These are phyloP conservation scores for Aethes cnicana DNA, from an alignment of 2,888 invertebrate genomes.

Conservation along the genomic window DNA sequence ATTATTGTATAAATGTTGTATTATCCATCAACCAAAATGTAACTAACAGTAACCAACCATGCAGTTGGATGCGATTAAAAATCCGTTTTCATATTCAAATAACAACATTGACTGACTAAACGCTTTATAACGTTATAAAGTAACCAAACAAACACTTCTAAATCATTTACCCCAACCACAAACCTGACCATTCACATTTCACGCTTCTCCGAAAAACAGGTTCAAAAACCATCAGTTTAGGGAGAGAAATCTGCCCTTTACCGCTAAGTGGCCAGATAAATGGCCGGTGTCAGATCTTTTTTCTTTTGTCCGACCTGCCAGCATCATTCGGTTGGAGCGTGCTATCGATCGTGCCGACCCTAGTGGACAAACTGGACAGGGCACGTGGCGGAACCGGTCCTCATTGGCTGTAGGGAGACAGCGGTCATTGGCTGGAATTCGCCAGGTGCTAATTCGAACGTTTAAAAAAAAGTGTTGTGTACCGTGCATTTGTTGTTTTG, in stretches of 20 bases:
- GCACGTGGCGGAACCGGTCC: conserved; percentile 73
- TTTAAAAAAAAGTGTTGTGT: background rate
- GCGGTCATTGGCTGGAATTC: conserved; percentile 53
- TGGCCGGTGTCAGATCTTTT: conserved; percentile 66
- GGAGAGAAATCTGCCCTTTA: conserved; percentile 72
- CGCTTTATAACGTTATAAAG: background rate
- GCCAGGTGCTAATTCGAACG: conserved; percentile 59
- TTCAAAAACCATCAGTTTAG: conserved; percentile 55
- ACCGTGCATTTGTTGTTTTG: conserved; percentile 1
- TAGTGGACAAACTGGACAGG: conserved; percentile 46
- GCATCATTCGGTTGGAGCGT: conserved; percentile 49
- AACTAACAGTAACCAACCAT: too few relatives aligned
- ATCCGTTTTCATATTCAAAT: too few relatives aligned
- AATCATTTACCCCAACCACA: conserved; percentile 40
- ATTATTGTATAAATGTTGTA: too few relatives aligned
- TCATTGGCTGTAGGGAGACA: conserved; percentile 67
- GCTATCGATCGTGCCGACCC: conserved; percentile 35
- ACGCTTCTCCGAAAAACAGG: conserved; percentile 57
- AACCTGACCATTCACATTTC: conserved; percentile 48
- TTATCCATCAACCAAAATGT: too few relatives aligned
- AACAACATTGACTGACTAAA: too few relatives aligned
- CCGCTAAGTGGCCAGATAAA: conserved; percentile 74
- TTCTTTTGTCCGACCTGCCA: conserved; percentile 71
- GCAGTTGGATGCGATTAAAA: too few relatives aligned
- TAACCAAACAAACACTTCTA: background rate